Base-by-base conservation (phyloP, 1,140 invertebrate genomes). In the Brachionus rotundiformis region DNA sequence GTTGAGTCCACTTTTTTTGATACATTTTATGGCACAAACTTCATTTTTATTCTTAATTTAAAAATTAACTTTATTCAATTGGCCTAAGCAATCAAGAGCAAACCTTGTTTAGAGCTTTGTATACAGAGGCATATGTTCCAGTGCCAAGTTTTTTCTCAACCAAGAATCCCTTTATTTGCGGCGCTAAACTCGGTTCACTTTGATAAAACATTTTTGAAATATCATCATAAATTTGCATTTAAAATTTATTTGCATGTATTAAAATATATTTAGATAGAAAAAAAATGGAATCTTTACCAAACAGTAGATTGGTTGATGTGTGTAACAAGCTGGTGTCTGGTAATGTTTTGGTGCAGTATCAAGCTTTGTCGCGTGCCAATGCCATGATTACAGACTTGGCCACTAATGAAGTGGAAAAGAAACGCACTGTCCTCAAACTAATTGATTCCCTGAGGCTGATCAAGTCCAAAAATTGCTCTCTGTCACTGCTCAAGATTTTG, bases 61-160 rank as follows among this genome's bases (percentile, higher is more conserved):
- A 10, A 33, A 31, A 63, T 11, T 29, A 63, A 33, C 29, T 13
- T 31, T 4, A 63, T n/a, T n/a, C 2, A 63, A 31, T 33, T n/a
- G 4, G 3, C n/a, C 3, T 1, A 27, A n/a, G n/a, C n/a, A 16
- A 27, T 29, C 11, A 13, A 10, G 1, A 63, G 8, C 23, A 31
- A 19, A 68, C 63, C 16, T 68, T 68, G 29, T 68, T 68, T 33
- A 68, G 91, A 6, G 93, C 94, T 89, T 94, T 94, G 85, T 93
- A 95, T 0, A 95, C 94, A 0, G 91, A 92, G 0, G 94, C 92
- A 88, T 94, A 95, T 82, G 92, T 93, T n/a, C 94, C 94, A n/a
- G 90, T 90, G 3, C 94, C 94, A 10, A 95, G 90, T 88, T 92
- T 94, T 84, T 94, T 92, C 6, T 86, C 85, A 82, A 89, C 86